A percentile compares a stretch with the other conserved stretches of the same genome.
These are phyloP conservation scores for Luscinia luscinia DNA, from an alignment of 2,797 vertebrate species.

Conservation along the genomic window DNA sequence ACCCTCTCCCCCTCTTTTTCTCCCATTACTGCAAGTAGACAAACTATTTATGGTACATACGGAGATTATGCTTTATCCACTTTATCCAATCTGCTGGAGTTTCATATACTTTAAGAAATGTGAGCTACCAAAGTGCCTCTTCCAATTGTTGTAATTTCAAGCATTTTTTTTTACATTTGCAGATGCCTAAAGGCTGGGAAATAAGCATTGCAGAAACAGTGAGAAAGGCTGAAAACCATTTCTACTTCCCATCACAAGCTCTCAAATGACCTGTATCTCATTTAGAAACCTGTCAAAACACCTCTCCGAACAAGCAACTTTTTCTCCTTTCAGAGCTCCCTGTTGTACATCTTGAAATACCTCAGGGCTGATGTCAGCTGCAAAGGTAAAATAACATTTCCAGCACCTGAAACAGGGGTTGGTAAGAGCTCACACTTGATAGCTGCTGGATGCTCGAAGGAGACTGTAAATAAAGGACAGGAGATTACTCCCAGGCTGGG, in stretches of 20 bases:
- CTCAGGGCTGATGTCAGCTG: not conserved
- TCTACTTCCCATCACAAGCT: not conserved
- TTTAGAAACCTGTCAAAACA: conserved; percentile 15
- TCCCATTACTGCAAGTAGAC: not conserved
- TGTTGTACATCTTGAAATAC: not conserved
- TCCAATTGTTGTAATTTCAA: conserved; percentile 40
- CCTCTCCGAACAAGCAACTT: not conserved
- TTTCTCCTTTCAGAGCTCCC: not conserved
- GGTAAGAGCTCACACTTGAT: not conserved
- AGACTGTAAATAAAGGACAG: not conserved
- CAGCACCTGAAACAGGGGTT: not conserved
- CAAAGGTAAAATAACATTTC: not conserved
- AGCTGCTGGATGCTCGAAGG: not conserved
- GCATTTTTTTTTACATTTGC: conserved; percentile 17
- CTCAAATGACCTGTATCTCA: not conserved
- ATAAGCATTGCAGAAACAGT: not conserved
- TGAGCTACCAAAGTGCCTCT: conserved; percentile 36
- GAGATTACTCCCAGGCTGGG: accelerated
- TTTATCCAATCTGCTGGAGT: conserved; percentile 29
- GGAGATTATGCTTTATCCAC: conserved; percentile 29
- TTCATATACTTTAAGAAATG: conserved; percentile 36
- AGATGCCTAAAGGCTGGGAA: conserved; percentile 9
- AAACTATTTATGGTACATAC: not conserved
- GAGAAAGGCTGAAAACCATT: not conserved
- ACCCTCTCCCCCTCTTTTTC: not conserved